Evolutionary conservation across 2,888 invertebrate species (phyloP).

Genomic region (Craniophora ligustri): DNA sequence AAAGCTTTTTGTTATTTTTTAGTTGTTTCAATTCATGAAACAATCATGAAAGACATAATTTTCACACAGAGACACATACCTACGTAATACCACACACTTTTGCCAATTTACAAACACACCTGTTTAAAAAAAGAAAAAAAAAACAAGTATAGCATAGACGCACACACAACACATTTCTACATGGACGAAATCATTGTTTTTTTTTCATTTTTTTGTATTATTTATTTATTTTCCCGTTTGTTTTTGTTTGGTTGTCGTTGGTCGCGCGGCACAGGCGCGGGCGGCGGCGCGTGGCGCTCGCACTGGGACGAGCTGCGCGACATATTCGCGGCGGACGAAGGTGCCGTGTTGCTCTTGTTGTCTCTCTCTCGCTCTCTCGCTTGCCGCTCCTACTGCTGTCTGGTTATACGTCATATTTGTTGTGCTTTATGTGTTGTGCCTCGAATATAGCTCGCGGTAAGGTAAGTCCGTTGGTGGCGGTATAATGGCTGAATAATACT

Average conservation of each 20-base stretch:
- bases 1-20: slow-evolving; percentile 43
- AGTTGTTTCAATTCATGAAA: slow-evolving; percentile 52
- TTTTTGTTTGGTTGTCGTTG: slow-evolving; percentile 9
- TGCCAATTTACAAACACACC: too few relatives aligned
- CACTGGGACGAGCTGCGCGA: slow-evolving; percentile 78
- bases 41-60: slow-evolving; percentile 3
- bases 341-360: slow-evolving; percentile 27
- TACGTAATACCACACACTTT: too few relatives aligned
- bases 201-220: slow-evolving; percentile 8
- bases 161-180: too few relatives aligned
- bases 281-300: slow-evolving; percentile 58
- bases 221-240: slow-evolving; percentile 21
- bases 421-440: slow-evolving; percentile 20
- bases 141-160: too few relatives aligned
- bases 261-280: too few relatives aligned
- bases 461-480: slow-evolving; percentile 4
- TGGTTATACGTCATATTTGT: slow-evolving; percentile 7
- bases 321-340: slow-evolving; percentile 72
- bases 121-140: too few relatives aligned
- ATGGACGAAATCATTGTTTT: background rate
- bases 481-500: background rate
- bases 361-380: too few relatives aligned
- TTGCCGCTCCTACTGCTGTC: slow-evolving; percentile 2
- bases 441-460: background rate
- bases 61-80: too few relatives aligned